Percentiles rank a stretch among this genome's conserved stretches.
Conservation (phyloP, 2,888 invertebrate genomes). For the Hyalella azteca region DNA sequence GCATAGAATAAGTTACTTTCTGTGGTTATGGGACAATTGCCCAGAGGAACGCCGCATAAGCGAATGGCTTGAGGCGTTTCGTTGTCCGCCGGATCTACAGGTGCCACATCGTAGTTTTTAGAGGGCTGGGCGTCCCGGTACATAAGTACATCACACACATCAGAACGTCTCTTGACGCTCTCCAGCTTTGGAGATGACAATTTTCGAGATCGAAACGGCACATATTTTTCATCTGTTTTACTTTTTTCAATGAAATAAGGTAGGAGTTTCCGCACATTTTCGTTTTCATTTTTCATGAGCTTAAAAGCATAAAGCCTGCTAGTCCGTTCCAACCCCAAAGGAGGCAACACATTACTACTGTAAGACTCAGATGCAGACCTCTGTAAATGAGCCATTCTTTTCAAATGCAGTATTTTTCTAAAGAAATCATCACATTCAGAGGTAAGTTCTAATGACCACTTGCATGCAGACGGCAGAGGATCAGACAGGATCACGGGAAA, state of each 20-base stretch:
- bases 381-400: constrained; percentile 14
- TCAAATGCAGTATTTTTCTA: background rate
- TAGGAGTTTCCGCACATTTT: constrained; percentile 15
- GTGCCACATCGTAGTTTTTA: background rate
- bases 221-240: constrained; percentile 24
- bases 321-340: background rate
- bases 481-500: background rate
- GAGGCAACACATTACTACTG: constrained; percentile 19
- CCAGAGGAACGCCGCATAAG: background rate
- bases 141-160: constrained; percentile 25
- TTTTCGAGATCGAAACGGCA: constrained; percentile 25
- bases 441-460: constrained; percentile 4
- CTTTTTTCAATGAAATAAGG: constrained; percentile 34
- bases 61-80: constrained; percentile 1
- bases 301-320: constrained; percentile 21
- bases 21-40: background rate
- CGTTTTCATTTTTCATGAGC: constrained; percentile 34
- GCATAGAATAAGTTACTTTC: background rate
- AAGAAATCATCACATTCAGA: background rate
- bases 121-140: background rate
- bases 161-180: background rate
- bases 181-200: background rate
- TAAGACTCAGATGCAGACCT: constrained; percentile 27
- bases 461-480: background rate
- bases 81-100: background rate